phyloP scores from a whole-genome alignment of 1,140 invertebrate species.

The Homarus americanus region DNA sequence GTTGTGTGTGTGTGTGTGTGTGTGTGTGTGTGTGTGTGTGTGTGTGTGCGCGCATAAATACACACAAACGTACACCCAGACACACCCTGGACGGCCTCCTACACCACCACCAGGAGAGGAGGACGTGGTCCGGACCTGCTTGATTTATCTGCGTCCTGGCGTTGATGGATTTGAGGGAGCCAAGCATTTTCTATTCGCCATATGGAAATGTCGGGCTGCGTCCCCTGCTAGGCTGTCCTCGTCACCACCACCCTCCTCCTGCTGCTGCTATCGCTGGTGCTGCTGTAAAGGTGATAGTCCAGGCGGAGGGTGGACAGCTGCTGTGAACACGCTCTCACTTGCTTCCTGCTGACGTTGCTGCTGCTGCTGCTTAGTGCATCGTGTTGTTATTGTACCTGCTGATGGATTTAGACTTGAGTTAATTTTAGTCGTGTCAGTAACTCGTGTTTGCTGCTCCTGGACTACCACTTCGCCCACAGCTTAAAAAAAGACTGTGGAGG shows the following conservation, averaged over 20 bases:
- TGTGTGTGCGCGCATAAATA: no score
- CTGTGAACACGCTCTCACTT: background rate
- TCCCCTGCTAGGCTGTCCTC: no score
- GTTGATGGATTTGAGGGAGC: background rate
- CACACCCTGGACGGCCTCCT: no score
- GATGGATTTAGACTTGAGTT: no score
- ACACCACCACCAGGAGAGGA: no score
- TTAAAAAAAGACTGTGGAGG: no score
- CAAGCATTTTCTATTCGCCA: background rate
- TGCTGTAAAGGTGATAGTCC: constrained; percentile 10
- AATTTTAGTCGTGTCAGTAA: no score
- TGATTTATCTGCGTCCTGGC: background rate
- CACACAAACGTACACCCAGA: no score
- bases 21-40: no score
- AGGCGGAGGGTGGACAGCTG: background rate
- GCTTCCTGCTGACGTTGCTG: background rate
- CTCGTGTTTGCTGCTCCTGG: no score
- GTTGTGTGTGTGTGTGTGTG: no score
- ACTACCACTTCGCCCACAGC: no score
- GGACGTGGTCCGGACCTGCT: background rate
- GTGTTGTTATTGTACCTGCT: background rate
- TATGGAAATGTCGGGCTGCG: background rate
- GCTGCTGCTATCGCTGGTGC: background rate
- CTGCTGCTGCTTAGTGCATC: background rate
- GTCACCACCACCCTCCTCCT: background rate